Conservation (phyloP, 2,888 invertebrate genomes). For the Fragum sueziense region DNA sequence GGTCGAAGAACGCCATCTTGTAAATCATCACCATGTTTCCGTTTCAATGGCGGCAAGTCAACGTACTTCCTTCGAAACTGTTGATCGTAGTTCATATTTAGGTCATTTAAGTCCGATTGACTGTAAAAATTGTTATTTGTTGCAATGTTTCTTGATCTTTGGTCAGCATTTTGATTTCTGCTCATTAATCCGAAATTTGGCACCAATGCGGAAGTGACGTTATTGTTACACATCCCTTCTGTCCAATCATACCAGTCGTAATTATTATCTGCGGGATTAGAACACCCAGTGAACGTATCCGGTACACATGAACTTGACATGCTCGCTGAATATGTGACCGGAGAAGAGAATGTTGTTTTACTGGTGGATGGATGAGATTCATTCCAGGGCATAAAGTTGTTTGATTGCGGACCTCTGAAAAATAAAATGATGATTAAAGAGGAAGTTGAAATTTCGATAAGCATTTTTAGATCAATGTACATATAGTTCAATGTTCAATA, state of each 20-base stretch:
- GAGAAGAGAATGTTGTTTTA: background rate
- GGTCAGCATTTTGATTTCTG: constrained; percentile 20
- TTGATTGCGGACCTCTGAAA: background rate
- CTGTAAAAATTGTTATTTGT: background rate
- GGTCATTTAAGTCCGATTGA: background rate
- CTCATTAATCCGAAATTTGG: constrained; percentile 1
- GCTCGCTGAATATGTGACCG: background rate
- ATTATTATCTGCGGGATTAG: constrained; percentile 13
- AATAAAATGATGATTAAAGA: background rate
- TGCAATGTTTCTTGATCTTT: background rate
- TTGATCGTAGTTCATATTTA: background rate
- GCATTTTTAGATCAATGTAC: background rate
- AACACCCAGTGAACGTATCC: constrained; percentile 13
- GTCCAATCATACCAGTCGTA: constrained; percentile 39
- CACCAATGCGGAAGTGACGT: background rate
- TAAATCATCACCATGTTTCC: constrained; percentile 23
- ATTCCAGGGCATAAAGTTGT: background rate
- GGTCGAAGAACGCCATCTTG: background rate
- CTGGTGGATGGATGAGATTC: background rate
- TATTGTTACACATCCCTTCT: background rate
- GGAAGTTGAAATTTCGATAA: background rate
- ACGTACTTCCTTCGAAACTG: background rate
- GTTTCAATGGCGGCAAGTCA: constrained; percentile 7
- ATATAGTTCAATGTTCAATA: too few species aligned
- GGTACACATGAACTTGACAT: background rate